phyloP scores from a whole-genome alignment of 2,113 vertebrate genomes.

The Crotalus horridus region DNA sequence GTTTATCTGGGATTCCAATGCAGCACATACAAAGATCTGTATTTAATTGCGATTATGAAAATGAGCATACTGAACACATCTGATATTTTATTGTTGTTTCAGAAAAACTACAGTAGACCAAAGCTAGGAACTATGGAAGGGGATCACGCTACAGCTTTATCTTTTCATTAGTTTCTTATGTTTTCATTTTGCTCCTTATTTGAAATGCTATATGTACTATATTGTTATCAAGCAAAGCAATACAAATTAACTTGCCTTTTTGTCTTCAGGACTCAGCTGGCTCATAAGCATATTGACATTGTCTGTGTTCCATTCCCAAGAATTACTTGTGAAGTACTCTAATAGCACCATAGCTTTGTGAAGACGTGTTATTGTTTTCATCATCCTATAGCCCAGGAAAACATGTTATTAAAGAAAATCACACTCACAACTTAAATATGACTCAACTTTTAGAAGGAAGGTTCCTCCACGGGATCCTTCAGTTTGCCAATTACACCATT shows the following conservation, averaged over 20 bases:
- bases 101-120: neutral
- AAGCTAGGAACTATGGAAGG: neutral
- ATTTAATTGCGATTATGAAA: neutral
- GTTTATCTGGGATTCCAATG: neutral
- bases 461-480: conserved; percentile 23
- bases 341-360: conserved; percentile 94
- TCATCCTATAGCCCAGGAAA: conserved; percentile 83
- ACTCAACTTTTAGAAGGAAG: neutral
- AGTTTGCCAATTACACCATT: conserved; percentile 14
- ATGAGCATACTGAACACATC: neutral
- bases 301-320: conserved; percentile 96
- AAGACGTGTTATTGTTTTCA: conserved; percentile 96
- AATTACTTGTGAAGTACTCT: conserved; percentile 97
- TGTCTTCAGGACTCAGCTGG: conserved; percentile 87
- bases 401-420: neutral
- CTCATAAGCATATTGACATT: conserved; percentile 90
- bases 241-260: conserved; percentile 77
- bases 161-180: neutral
- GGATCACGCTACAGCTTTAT: neutral
- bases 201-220: neutral
- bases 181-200: neutral
- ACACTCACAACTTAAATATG: neutral
- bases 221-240: neutral
- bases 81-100: neutral
- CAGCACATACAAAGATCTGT: neutral